Base-by-base conservation (phyloP, 2,888 invertebrate genomes). In the Sussaba pulchella region DNA sequence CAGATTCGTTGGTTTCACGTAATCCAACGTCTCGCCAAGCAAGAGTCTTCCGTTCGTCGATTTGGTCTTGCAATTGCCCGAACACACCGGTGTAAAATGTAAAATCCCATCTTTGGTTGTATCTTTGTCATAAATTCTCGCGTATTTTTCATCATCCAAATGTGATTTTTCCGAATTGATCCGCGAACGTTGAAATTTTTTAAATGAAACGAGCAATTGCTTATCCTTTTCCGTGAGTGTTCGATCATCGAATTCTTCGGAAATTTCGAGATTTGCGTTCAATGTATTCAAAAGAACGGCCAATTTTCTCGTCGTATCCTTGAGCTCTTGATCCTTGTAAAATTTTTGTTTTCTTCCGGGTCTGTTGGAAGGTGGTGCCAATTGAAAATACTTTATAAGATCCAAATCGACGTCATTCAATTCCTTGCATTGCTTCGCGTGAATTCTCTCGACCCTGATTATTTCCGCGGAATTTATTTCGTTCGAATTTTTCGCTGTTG, bases 341-440 rank as follows among this genome's bases (percentile, higher is more conserved):
- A 91, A 92, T 91, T 91, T 17, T 89, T 90, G 1, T 86, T 91
- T 84, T 59, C 93, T 90, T n/a, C 93, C 91, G 0, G 93, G 93
- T 63, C 26, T 71, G 1, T 70, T 9, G 1, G 59, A 1, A 0
- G 52, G 14, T 12, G 82, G 64, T 72, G 82, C 57, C 17, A 77
- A 39, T 64, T 85, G 73, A 78, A 92, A 89, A 77, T 87, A 85
- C 2, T 88, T 85, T 1, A 88, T 81, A 0, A 92, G 64, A 50
- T 89, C 83, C n/a, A 84, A 61, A 64, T 89, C 88, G 14, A 78
- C 93, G 1, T 41, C 10, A 6, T 14, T 31, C 24, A 57, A 43
- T 14, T 57, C 63, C 5, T 24, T 17, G 14, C 9, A n/a, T 41
- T 43, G 21, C 0, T 24, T 47, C 17, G 17, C 12, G 6, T 17